Percentiles rank a stretch among this genome's conserved stretches.
These are phyloP conservation scores for Metallyticus violacea DNA, from an alignment of 2,888 invertebrate species.

Conservation along the genomic window DNA sequence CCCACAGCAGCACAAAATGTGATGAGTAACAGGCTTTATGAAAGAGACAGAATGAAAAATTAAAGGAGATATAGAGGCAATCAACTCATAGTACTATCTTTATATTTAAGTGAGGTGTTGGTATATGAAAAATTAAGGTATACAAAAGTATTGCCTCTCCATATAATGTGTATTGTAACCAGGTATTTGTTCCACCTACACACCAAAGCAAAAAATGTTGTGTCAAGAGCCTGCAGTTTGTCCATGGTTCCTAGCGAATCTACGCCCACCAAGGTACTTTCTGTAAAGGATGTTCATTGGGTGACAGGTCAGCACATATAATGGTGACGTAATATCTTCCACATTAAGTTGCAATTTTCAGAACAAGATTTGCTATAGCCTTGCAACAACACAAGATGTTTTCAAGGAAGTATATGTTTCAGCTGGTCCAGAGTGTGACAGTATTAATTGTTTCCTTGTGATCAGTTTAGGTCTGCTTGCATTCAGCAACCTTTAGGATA, in stretches of 20 bases:
- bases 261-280: background rate
- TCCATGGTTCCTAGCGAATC: background rate
- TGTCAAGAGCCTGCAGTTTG: background rate
- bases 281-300: background rate
- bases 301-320: background rate
- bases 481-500: too few relatives aligned
- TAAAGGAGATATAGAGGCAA: too few relatives aligned
- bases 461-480: too few relatives aligned
- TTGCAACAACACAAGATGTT: background rate
- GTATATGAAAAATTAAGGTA: background rate
- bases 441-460: too few relatives aligned
- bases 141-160: background rate
- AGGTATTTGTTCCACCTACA: background rate
- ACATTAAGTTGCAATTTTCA: background rate
- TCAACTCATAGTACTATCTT: too few relatives aligned
- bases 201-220: background rate
- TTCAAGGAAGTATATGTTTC: background rate
- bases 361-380: background rate
- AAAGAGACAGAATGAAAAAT: too few relatives aligned
- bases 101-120: too few relatives aligned
- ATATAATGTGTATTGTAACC: background rate
- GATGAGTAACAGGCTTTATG: too few relatives aligned
- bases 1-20: too few relatives aligned
- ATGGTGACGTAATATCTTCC: too few relatives aligned
- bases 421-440: too few relatives aligned